Evolutionary conservation across 2,888 invertebrate genomes (phyloP).

Genomic region (Creontiades dilutus): DNA sequence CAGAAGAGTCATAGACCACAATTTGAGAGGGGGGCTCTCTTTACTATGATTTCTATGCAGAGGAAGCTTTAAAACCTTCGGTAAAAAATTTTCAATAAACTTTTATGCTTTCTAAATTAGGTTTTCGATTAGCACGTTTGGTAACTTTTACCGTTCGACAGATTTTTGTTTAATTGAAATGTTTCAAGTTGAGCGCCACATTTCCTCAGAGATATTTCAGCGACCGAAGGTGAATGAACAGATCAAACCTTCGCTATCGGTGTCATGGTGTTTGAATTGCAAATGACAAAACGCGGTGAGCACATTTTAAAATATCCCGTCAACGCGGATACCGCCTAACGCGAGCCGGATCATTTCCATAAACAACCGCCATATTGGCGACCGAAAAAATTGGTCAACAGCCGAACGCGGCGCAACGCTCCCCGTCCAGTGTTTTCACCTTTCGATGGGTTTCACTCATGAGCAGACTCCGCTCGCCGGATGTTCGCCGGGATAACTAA

Average conservation of each 20-base stretch:
- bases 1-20: too few species aligned
- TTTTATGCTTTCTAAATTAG: too few species aligned
- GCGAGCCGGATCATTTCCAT: background rate
- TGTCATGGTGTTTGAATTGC: constrained; percentile 19
- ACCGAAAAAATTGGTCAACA: background rate
- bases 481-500: constrained; percentile 55
- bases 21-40: too few species aligned
- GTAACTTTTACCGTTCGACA: too few species aligned
- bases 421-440: background rate
- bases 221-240: background rate
- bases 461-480: constrained; percentile 46
- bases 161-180: too few species aligned
- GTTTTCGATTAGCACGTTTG: too few species aligned
- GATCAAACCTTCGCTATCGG: background rate
- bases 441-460: constrained; percentile 15
- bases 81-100: too few species aligned
- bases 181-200: too few species aligned
- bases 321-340: background rate
- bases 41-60: too few species aligned
- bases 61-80: too few species aligned
- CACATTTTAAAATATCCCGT: constrained; percentile 7
- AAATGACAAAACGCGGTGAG: background rate
- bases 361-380: background rate
- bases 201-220: background rate
- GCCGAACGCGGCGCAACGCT: background rate